Conservation (phyloP, 2,797 vertebrate species). For the Cephalopachus bancanus region DNA sequence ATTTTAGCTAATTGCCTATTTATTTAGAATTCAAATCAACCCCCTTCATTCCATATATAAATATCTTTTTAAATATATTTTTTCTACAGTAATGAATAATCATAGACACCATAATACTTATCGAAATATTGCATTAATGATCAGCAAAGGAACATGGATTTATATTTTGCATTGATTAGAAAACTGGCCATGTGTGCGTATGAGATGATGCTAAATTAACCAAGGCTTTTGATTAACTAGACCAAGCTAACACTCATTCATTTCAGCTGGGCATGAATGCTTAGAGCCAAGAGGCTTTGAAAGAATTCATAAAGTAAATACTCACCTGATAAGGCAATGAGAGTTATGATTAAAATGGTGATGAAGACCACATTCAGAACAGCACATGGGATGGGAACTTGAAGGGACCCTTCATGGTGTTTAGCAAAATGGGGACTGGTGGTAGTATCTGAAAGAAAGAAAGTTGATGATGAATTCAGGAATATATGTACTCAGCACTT, state of each 20-base stretch:
- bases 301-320: not conserved
- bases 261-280: not conserved
- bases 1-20: not conserved
- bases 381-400: conserved; percentile 74
- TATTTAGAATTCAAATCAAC: not conserved
- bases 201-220: not conserved
- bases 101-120: not conserved
- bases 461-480: not conserved
- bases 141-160: not conserved
- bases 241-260: not conserved
- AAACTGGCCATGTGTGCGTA: not conserved
- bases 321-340: conserved; percentile 73
- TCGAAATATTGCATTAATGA: not conserved
- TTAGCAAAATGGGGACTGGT: not conserved
- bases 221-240: not conserved
- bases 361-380: conserved; percentile 26
- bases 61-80: not conserved
- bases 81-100: not conserved
- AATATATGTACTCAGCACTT: not conserved
- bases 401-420: conserved; percentile 72
- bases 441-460: conserved; percentile 57
- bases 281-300: not conserved
- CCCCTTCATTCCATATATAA: not conserved
- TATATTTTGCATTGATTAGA: not conserved
- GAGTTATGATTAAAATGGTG: conserved; percentile 39